These are phyloP conservation scores for Andrena fulva DNA, from an alignment of 2,888 invertebrate species.

Conservation along the genomic window DNA sequence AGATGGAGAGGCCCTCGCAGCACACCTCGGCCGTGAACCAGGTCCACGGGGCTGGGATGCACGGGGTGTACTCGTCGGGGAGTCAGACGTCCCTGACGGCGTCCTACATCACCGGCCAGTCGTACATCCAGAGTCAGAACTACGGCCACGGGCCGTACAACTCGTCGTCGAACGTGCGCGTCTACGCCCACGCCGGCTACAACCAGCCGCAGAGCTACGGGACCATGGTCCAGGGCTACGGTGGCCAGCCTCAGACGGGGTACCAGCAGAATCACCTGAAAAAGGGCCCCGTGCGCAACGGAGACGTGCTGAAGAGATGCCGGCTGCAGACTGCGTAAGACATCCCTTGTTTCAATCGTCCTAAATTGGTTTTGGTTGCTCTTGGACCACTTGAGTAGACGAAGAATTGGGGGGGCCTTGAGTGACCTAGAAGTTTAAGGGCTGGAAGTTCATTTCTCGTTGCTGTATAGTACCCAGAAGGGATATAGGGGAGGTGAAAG, in stretches of 20 bases:
- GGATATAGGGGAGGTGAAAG: no score
- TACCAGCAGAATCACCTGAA: conserved; percentile 87
- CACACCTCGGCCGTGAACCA: conserved; percentile 79
- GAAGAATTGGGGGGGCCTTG: no score
- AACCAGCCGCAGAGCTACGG: conserved; percentile 82
- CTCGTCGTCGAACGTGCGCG: conserved; percentile 77
- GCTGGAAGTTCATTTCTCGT: neutral
- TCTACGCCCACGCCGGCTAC: conserved; percentile 78
- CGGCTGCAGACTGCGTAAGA: conserved; percentile 90
- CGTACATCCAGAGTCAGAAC: conserved; percentile 83
- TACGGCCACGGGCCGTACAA: conserved; percentile 79
- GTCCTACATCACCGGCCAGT: conserved; percentile 83
- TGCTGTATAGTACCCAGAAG: neutral
- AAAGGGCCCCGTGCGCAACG: conserved; percentile 88
- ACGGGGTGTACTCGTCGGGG: conserved; percentile 80
- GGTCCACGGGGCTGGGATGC: conserved; percentile 77
- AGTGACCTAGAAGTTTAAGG: neutral
- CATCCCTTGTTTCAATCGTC: conserved; percentile 11
- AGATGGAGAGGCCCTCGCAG: conserved; percentile 82
- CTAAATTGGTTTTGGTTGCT: neutral
- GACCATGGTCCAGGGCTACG: conserved; percentile 82
- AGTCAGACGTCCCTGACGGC: conserved; percentile 81
- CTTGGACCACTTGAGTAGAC: neutral
- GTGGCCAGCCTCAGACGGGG: conserved; percentile 79
- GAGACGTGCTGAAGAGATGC: conserved; percentile 89